Evolutionary conservation across 2,113 vertebrate species (phyloP), one percentile per base, ranked within the genome.

Genomic region (Eudyptes chrysolophus): DNA sequence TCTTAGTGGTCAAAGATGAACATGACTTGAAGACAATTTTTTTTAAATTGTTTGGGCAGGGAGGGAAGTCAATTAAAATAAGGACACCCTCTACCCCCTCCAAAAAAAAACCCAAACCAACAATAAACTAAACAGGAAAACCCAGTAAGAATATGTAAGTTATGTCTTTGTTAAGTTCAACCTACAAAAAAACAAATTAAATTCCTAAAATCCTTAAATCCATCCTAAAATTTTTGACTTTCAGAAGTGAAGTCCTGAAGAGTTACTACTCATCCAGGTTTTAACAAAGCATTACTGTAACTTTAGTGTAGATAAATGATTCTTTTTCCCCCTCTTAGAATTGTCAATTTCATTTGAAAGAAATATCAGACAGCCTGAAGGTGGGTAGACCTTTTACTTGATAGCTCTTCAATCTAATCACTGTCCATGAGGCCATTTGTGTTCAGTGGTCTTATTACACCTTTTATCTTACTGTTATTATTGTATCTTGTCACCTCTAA

Each of bases 401-500:
- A 48, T 48, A 11, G 6, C 16, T 89, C 7, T 44, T 96, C 42
- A 48, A 25, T 82, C 49, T 91, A 77, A 83, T 87, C 24, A 77
- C 36, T 89, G 46, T 77, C 65, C 22, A 54, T 13, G 8, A 81
- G 17, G 27, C 34, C 48, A 60, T n/a, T 92, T 66, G 20, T 64
- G 36, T 68, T 87, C 29, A 81, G 15, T 44, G n/a, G 24, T n/a
- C 13, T 85, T 93, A 82, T 42, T 81, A 42, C 29, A 82, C 27
- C 14, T 65, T 96, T 94, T 92, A 32, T 86, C 83, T 93, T 64
- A 65, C 57, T 77, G 25, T 92, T 89, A 25, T 65, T 85, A 38
- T 82, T 87, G 32, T 38, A 65, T 26, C 49, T 87, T 68, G 5
- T 72, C 77, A 70, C 32, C 27, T 66, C 22, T 75, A 60, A 93